Base-by-base conservation (phyloP, 2,797 vertebrate species). In the Potorous gilbertii region DNA sequence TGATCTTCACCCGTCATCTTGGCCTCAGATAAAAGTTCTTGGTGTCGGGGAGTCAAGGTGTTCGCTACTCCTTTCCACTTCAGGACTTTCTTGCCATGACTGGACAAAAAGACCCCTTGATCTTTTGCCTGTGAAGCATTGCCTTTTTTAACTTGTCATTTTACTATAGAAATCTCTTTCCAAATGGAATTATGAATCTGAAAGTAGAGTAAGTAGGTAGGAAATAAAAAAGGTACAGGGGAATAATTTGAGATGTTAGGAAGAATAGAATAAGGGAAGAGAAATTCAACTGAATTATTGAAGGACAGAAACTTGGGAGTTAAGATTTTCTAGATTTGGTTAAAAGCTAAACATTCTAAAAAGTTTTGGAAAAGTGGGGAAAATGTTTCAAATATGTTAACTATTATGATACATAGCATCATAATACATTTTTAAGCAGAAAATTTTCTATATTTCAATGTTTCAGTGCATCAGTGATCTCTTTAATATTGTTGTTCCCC, bases 311-410 rank as follows among this genome's bases (percentile, higher is more conserved):
- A 46, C 31, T 93, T 92, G 56, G 92, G 74, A 91, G 90, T 95
- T 81, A 81, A 93, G n/a, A 93, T 94, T 96, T 94, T 91, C 52
- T 94, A 81, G 40, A 90, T 95, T 93, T 3, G 18, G 90, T 92
- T 56, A 87, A 90, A 93, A 93, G 40, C 92, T 93, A 95, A 91
- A 55, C 2, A 46, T 96, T 96, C 57, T 56, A 90, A 55, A 87
- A 95, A 93, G 29, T 91, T 96, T 96, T 95, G 24, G 90, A 93
- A 87, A 96, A 62, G 46, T 24, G 62, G 14, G 16, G 56, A 91
- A 91, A 87, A 29, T 50, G 12, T 95, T 95, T 31, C 91, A 55
- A 46, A 89, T n/a, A 93, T 92, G 4, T 95, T 94, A 10, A 21
- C 54, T 62, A 54, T 54, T 95, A 31, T 87, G 66, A 90, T 96